phyloP scores from a whole-genome alignment of 2,888 invertebrate genomes.

The Blastobasis adustella region DNA sequence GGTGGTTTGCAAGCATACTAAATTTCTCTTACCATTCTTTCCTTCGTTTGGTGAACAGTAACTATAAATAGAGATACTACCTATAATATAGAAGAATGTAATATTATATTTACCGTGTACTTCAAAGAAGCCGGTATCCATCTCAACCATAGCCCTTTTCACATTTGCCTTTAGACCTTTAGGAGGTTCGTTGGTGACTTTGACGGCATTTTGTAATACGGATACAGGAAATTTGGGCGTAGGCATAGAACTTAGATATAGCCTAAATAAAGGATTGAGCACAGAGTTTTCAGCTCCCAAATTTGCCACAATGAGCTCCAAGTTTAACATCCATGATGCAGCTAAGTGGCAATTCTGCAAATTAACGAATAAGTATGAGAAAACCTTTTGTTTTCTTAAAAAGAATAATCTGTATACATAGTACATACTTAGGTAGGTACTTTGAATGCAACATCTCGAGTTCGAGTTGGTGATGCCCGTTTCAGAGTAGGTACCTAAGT shows the following conservation, averaged over 20 bases:
- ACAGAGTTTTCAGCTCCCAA: slow-evolving; percentile 79
- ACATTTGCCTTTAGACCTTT: slow-evolving; percentile 93
- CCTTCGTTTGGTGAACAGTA: no score
- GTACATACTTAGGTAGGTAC: no score
- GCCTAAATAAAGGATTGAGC: slow-evolving; percentile 83
- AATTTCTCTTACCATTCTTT: no score
- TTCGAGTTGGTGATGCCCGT: no score
- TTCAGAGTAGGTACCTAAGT: no score
- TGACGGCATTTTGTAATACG: slow-evolving; percentile 93
- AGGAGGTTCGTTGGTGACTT: slow-evolving; percentile 96
- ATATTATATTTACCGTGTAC: slow-evolving; percentile 74
- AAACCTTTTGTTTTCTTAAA: no score
- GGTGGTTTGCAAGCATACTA: no score
- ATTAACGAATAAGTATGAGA: slow-evolving; percentile 1
- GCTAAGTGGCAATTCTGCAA: slow-evolving; percentile 94
- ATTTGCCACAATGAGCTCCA: slow-evolving; percentile 86
- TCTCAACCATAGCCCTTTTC: slow-evolving; percentile 85
- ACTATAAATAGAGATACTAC: no score
- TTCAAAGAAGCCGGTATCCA: slow-evolving; percentile 87
- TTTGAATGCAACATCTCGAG: no score
- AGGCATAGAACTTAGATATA: slow-evolving; percentile 94
- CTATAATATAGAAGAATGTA: no score
- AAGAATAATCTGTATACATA: no score
- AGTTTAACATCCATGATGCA: slow-evolving; percentile 91
- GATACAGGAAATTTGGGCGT: slow-evolving; percentile 90